phyloP scores from a whole-genome alignment of 2,113 vertebrate genomes.

The Bubalus kerabau region DNA sequence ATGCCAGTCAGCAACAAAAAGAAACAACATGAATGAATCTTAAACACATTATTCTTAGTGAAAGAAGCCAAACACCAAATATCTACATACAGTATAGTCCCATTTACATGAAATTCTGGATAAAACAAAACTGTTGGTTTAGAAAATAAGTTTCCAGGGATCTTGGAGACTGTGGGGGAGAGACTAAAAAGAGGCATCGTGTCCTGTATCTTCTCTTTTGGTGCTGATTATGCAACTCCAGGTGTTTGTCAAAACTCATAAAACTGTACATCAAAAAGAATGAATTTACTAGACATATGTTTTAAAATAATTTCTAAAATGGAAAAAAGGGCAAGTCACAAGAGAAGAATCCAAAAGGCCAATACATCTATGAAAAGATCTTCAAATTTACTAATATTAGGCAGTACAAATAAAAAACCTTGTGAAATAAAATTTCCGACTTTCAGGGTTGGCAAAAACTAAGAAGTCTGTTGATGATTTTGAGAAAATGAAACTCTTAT shows the following conservation, averaged over 20 bases:
- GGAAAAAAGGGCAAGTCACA: neutral
- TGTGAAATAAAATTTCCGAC: neutral
- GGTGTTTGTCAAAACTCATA: neutral
- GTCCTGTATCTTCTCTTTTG: neutral
- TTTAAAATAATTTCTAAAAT: neutral
- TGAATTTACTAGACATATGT: neutral
- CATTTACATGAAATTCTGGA: neutral
- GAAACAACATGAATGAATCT: neutral
- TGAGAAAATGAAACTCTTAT: neutral
- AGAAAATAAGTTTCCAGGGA: neutral
- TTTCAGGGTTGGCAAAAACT: neutral
- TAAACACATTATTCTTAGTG: neutral
- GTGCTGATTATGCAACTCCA: neutral
- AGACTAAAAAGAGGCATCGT: neutral
- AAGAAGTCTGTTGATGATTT: neutral
- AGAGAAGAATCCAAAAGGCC: neutral
- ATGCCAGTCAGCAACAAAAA: neutral
- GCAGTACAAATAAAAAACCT: neutral
- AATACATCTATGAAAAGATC: neutral
- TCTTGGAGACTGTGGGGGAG: neutral
- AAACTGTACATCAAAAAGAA: neutral
- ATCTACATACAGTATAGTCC: neutral
- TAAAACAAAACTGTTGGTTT: neutral
- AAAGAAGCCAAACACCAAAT: neutral
- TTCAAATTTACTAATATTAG: neutral